Conservation (phyloP, 2,888 invertebrate species). For the Aleiodes testaceus region DNA sequence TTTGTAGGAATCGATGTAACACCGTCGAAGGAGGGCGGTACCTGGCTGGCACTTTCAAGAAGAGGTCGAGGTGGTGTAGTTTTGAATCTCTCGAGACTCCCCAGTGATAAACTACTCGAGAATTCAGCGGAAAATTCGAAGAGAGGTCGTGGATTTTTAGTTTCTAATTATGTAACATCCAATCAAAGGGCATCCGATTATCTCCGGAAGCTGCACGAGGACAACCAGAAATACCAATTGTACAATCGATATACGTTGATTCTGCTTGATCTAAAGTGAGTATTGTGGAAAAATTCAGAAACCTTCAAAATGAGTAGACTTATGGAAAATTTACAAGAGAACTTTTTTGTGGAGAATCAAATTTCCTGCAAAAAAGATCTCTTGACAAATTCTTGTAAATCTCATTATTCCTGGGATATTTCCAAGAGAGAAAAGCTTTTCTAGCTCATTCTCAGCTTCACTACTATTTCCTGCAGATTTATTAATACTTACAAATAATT, state of each 20-base stretch:
- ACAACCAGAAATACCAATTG: slow-evolving; percentile 72
- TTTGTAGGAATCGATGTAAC: slow-evolving; percentile 82
- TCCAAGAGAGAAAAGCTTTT: too few relatives aligned
- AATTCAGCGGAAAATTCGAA: slow-evolving; percentile 69
- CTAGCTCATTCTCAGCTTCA: too few relatives aligned
- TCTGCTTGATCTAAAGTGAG: slow-evolving; percentile 80
- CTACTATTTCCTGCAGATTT: not conserved
- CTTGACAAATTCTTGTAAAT: too few relatives aligned
- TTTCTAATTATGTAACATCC: slow-evolving; percentile 78
- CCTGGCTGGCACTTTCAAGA: slow-evolving; percentile 83
- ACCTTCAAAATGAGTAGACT: too few relatives aligned
- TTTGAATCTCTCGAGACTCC: slow-evolving; percentile 75
- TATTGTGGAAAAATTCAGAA: slow-evolving; percentile 24
- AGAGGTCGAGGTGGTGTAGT: slow-evolving; percentile 76
- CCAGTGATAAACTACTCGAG: slow-evolving; percentile 15
- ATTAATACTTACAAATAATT: not conserved
- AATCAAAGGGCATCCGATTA: slow-evolving; percentile 74
- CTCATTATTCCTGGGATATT: too few relatives aligned
- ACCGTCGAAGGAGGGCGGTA: slow-evolving; percentile 83
- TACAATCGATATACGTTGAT: slow-evolving; percentile 84
- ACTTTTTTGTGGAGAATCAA: too few relatives aligned
- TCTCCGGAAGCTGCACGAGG: slow-evolving; percentile 73
- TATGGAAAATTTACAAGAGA: too few relatives aligned
- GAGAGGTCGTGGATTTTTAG: slow-evolving; percentile 82
- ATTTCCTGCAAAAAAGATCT: too few relatives aligned